Base-by-base conservation (phyloP, 2,113 vertebrate species). In the Myrmecophaga tridactyla region DNA sequence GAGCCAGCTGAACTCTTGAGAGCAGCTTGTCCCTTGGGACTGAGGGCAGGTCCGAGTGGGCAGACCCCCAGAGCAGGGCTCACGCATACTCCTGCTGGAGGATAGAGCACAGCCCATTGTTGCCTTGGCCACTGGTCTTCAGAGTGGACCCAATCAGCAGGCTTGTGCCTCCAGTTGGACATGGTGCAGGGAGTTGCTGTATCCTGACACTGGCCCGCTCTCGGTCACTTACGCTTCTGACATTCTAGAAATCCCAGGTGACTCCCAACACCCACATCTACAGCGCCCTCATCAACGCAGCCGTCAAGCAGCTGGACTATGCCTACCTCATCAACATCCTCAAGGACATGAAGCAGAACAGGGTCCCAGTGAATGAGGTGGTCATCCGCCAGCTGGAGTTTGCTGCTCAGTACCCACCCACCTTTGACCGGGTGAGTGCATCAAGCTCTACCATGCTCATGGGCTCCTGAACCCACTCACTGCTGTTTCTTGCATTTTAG, bases 371-470 rank as follows among this genome's bases (percentile, higher is more conserved):
- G 41, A 99, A 99, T 0, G 99, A 99, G 65, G 98, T 99, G 41
- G 98, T 99, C 97, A 98, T 99, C 94, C 98, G 96, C 72, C 99
- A 99, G 96, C 98, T 99, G 96, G 99, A 99, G 97, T 99, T 99
- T 0, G 99, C 99, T 0, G 97, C 99, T 1, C 98, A 98, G 65
- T 99, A 99, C 96, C 99, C 99, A 15, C 99, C 99, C 0, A 98
- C 98, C 43, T 99, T 99, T 80, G 98, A 99, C 98, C 98, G 98
- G 98, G 99, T 99, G 70, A 96, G 98, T 70, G 70, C 46, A 13
- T 62, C 65, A 4, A 2, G 48, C 43, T 65, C 73, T 43, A 20
- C 56, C 36, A 18, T 10, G 36, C 48, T 4, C 4, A 8, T 23
- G 0, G 0, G 41, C 48, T 23, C 25, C 67, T 65, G 39, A 31